Conservation (phyloP, 2,113 vertebrate species). For the Micronisus gabar region DNA sequence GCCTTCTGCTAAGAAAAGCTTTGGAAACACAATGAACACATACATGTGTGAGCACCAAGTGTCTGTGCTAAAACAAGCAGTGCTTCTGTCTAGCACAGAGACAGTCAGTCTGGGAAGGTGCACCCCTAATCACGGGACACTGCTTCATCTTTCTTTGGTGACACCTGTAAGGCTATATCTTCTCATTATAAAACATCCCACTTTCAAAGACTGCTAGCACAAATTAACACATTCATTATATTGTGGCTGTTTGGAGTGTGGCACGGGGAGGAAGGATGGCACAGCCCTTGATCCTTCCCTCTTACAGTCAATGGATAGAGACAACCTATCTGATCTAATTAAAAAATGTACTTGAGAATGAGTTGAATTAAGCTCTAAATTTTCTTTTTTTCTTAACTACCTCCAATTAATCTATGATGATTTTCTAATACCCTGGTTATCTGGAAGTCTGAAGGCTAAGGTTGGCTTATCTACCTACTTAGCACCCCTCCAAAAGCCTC, state of each 20-base stretch:
- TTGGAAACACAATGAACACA: background rate
- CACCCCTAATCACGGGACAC: background rate
- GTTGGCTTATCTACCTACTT: background rate
- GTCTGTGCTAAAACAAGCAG: background rate
- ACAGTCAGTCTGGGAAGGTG: background rate
- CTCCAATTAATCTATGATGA: background rate
- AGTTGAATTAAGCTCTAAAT: background rate
- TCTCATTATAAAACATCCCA: background rate
- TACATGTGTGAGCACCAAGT: background rate
- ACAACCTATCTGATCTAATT: background rate
- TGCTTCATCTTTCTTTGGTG: background rate
- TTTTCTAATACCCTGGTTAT: background rate
- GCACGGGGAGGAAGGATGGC: background rate
- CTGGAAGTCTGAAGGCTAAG: background rate
- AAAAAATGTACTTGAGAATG: background rate
- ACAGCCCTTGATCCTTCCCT: background rate
- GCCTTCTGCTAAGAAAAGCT: background rate
- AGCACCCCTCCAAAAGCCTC: background rate
- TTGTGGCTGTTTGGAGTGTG: background rate
- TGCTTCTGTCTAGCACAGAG: background rate
- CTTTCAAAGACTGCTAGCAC: background rate
- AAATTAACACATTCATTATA: background rate
- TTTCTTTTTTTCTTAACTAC: background rate
- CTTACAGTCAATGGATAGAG: background rate
- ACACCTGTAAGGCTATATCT: background rate